A percentile compares a stretch with the other conserved stretches of the same genome.
Conservation (phyloP, 2,888 invertebrate genomes). For the Phania funesta region DNA sequence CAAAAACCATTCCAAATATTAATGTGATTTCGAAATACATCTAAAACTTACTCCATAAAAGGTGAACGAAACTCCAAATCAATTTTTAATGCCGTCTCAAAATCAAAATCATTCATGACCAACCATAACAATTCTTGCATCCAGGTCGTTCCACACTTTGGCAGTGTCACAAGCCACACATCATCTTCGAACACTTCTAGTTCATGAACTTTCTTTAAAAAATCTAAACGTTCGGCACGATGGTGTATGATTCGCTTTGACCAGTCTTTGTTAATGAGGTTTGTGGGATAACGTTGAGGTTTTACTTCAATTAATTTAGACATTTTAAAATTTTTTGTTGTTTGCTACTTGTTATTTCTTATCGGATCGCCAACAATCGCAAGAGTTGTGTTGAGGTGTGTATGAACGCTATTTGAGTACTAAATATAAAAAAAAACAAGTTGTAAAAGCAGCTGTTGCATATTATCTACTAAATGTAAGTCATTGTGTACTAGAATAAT, state of each 20-base stretch:
- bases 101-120: conserved; percentile 74
- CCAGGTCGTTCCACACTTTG: conserved; percentile 78
- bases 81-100: conserved; percentile 71
- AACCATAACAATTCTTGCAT: conserved; percentile 77
- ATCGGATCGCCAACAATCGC: neutral
- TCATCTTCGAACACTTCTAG: conserved; percentile 74
- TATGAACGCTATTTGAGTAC: neutral
- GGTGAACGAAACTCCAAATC: conserved; percentile 72
- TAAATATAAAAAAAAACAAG: neutral
- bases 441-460: neutral
- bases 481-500: neutral
- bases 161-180: conserved; percentile 75
- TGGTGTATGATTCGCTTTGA: conserved; percentile 65
- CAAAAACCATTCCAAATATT: too few species aligned
- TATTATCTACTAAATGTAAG: too few species aligned
- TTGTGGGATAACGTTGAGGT: conserved; percentile 67
- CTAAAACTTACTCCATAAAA: conserved; percentile 73
- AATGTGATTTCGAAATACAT: neutral
- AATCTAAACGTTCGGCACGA: conserved; percentile 15
- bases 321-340: conserved; percentile 18
- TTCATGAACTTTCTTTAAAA: conserved; percentile 70
- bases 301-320: conserved; percentile 21
- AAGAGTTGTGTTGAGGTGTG: neutral
- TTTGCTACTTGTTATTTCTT: neutral
- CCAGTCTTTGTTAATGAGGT: conserved; percentile 71